phyloP scores from a whole-genome alignment of 2,797 vertebrate species.

The Chiloscyllium punctatum region DNA sequence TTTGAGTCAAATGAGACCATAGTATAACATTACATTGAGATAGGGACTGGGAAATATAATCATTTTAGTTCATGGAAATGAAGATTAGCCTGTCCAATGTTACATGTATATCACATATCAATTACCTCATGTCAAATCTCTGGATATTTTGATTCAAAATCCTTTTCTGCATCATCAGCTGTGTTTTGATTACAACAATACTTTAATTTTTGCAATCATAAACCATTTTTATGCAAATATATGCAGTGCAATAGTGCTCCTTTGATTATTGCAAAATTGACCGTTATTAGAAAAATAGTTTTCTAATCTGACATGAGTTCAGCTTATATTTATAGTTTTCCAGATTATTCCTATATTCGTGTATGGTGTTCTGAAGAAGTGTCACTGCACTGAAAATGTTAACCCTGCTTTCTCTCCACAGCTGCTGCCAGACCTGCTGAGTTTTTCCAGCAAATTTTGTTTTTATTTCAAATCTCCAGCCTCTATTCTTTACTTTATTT shows the following conservation, averaged over 20 bases:
- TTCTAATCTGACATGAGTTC: not conserved
- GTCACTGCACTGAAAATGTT: too few relatives aligned
- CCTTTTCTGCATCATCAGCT: not conserved
- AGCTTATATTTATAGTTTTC: not conserved
- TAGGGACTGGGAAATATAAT: not conserved
- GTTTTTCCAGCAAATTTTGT: too few relatives aligned
- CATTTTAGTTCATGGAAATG: not conserved
- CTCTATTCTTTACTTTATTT: too few relatives aligned
- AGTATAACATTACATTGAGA: not conserved
- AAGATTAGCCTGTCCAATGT: not conserved
- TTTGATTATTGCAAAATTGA: not conserved
- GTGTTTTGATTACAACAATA: not conserved
- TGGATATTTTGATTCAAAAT: not conserved
- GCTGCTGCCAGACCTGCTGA: too few relatives aligned
- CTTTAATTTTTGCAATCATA: not conserved
- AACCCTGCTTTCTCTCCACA: too few relatives aligned
- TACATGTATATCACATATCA: not conserved
- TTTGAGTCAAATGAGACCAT: not conserved
- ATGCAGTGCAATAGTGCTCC: not conserved
- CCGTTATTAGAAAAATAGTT: not conserved
- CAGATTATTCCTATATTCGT: not conserved
- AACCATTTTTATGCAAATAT: not conserved
- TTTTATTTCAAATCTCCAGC: too few relatives aligned
- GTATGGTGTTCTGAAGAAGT: too few relatives aligned
- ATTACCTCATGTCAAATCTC: not conserved